Percentiles rank a stretch among this genome's conserved stretches.
Conservation (phyloP, 2,113 vertebrate genomes). For the Ophthalmolycus amberensis region DNA sequence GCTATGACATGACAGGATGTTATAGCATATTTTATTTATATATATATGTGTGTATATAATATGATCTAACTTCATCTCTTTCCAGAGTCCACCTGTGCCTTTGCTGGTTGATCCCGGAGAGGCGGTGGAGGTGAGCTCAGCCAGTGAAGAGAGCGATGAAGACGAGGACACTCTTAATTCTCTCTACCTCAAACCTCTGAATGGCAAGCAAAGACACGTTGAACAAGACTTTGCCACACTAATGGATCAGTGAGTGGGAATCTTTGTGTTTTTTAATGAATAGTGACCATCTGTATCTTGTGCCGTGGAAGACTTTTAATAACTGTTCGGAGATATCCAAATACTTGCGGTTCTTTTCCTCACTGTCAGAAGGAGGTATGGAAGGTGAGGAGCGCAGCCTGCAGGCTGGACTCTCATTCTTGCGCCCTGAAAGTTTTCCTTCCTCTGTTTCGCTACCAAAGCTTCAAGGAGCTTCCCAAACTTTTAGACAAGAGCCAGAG, state of each 20-base stretch:
- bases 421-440: background rate
- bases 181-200: conserved; percentile 53
- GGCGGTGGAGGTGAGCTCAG: conserved; percentile 54
- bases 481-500: conserved; percentile 28
- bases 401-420: background rate
- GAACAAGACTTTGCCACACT: conserved; percentile 77
- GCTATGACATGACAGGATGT: background rate
- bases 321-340: background rate
- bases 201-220: conserved; percentile 59
- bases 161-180: conserved; percentile 33
- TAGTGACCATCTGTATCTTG: background rate
- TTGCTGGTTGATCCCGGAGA: conserved; percentile 9
- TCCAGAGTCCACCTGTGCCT: conserved; percentile 57
- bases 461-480: conserved; percentile 80
- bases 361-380: background rate
- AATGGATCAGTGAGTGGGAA: conserved; percentile 83
- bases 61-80: background rate
- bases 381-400: background rate
- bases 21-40: background rate
- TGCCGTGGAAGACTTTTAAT: background rate
- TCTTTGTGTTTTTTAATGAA: conserved; percentile 2
- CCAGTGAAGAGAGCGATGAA: conserved; percentile 58
- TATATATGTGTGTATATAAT: no score
- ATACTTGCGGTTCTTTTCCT: background rate
- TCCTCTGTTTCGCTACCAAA: conserved; percentile 78